phyloP scores from a whole-genome alignment of 2,797 vertebrate genomes.

The Artibeus lituratus region DNA sequence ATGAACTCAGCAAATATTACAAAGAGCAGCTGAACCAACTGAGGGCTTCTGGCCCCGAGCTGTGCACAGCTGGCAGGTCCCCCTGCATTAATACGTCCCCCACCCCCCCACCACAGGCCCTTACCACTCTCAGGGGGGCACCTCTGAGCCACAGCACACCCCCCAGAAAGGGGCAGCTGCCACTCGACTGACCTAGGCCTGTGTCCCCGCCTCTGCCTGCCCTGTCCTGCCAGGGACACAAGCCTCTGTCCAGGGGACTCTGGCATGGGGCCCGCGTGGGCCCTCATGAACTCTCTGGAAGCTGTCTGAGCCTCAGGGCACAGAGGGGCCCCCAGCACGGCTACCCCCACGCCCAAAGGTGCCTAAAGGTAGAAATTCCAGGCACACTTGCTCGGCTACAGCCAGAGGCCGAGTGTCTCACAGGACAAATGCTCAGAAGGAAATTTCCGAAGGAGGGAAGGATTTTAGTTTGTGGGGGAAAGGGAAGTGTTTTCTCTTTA shows the following conservation, averaged over 20 bases:
- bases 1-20: background rate
- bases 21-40: background rate
- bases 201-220: accelerated
- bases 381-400: background rate
- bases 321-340: background rate
- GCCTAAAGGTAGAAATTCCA: background rate
- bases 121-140: no score
- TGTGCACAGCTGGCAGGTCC: background rate
- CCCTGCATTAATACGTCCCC: accelerated
- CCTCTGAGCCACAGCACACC: accelerated
- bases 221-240: background rate
- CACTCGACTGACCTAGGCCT: background rate
- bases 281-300: background rate
- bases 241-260: background rate
- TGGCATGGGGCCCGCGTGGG: background rate
- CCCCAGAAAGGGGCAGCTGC: background rate
- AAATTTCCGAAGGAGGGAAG: constrained; percentile 30
- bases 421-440: background rate
- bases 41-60: background rate
- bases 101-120: accelerated
- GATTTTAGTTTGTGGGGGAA: background rate
- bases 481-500: constrained; percentile 58
- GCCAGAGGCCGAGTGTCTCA: background rate
- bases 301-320: background rate
- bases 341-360: background rate